These are phyloP conservation scores for Zosterops hypoxanthus DNA, from an alignment of 2,113 vertebrate species.

Conservation along the genomic window DNA sequence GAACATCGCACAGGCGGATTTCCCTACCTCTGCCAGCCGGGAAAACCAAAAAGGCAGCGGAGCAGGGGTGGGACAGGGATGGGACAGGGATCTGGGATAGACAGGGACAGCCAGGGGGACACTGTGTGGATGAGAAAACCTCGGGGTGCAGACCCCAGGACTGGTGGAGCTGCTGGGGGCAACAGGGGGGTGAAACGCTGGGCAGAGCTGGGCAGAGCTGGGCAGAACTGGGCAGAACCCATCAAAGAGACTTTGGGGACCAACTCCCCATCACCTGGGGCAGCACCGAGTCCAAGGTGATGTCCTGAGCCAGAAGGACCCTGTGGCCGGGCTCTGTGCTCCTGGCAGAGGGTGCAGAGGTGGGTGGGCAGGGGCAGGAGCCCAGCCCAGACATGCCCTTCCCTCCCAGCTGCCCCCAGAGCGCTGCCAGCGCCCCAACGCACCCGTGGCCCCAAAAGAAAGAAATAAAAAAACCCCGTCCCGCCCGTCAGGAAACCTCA, in stretches of 20 bases:
- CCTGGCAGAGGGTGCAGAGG: not conserved
- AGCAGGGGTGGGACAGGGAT: not conserved
- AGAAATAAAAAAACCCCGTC: not conserved
- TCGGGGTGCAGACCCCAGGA: accelerated
- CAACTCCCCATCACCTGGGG: not conserved
- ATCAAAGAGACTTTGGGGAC: not conserved
- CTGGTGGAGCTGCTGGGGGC: not conserved
- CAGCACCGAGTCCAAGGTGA: accelerated
- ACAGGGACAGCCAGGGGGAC: not conserved
- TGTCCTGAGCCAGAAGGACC: not conserved
- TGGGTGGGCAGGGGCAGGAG: not conserved
- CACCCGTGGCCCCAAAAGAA: not conserved
- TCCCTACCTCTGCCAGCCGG: not conserved
- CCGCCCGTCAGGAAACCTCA: slow-evolving; percentile 66
- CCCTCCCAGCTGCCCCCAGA: not conserved
- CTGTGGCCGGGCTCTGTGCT: not conserved
- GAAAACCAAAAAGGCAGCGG: not conserved
- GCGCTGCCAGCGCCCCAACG: not conserved
- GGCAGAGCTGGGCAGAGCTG: not conserved
- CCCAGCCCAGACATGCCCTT: not conserved
- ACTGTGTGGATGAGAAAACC: accelerated
- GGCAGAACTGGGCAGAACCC: not conserved
- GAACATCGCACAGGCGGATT: not conserved
- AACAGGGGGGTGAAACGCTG: accelerated
- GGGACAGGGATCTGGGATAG: not conserved